A percentile compares a stretch with the other conserved stretches of the same genome.
Evolutionary conservation across 2,797 vertebrate species (phyloP).

Genomic region (Fringilla coelebs): DNA sequence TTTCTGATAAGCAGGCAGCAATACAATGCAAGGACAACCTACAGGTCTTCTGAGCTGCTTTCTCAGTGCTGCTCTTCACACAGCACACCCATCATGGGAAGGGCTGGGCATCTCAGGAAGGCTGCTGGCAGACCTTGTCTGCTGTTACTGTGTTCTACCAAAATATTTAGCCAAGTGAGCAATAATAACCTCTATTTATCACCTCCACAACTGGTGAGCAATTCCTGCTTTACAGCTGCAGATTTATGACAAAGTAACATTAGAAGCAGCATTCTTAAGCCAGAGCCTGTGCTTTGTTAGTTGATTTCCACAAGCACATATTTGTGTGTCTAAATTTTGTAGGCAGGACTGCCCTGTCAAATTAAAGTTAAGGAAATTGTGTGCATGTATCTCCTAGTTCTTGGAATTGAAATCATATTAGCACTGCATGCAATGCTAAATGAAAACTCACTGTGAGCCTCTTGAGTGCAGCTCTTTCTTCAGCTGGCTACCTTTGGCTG

Average conservation of each 20-base stretch:
- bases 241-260: background rate
- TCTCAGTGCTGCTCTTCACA: background rate
- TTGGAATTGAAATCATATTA: background rate
- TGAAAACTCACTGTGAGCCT: background rate
- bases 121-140: background rate
- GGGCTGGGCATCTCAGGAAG: background rate
- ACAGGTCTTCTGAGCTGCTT: background rate
- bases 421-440: background rate
- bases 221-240: background rate
- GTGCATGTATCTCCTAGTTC: background rate
- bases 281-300: background rate
- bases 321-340: background rate
- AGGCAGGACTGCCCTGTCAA: background rate
- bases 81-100: background rate
- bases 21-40: background rate
- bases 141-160: background rate
- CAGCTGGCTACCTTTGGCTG: background rate
- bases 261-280: background rate
- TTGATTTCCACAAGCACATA: background rate
- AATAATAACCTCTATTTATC: background rate
- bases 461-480: background rate
- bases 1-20: background rate
- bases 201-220: background rate
- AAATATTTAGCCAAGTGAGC: conserved; percentile 21
- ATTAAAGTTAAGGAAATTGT: conserved; percentile 7